Percentiles rank a stretch among this genome's conserved stretches.
phyloP scores from a whole-genome alignment of 2,113 vertebrate genomes.

The Heptranchias perlo region DNA sequence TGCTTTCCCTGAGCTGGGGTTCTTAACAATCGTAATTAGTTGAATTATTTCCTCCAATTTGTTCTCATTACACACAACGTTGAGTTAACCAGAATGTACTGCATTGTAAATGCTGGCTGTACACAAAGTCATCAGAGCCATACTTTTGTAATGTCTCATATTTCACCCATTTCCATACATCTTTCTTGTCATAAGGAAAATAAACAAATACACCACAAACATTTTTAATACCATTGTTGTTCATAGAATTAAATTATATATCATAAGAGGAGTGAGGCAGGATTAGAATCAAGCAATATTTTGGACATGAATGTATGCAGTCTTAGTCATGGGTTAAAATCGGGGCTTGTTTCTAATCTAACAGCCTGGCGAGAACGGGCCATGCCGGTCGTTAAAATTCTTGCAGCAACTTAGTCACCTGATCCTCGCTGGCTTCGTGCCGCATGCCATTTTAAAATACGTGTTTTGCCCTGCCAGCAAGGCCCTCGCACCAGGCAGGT shows the following conservation, averaged over 20 bases:
- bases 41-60: conserved; percentile 10
- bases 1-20: not conserved
- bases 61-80: not conserved
- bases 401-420: not conserved
- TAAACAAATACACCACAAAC: not conserved
- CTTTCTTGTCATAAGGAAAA: not conserved
- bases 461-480: not conserved
- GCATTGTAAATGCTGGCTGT: not conserved
- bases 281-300: not conserved
- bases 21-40: conserved; percentile 14
- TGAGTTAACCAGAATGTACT: not conserved
- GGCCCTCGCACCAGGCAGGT: not conserved
- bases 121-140: not conserved
- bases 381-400: not conserved
- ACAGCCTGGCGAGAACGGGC: not conserved
- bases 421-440: not conserved
- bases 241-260: not conserved
- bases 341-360: too few species aligned
- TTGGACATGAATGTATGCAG: not conserved
- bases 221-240: not conserved
- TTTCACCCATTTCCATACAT: not conserved
- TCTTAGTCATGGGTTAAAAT: not conserved
- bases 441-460: not conserved
- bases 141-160: not conserved
- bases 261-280: not conserved